Evolutionary conservation across 2,113 vertebrate species (phyloP).

Genomic region (Melanerpes aurifrons): DNA sequence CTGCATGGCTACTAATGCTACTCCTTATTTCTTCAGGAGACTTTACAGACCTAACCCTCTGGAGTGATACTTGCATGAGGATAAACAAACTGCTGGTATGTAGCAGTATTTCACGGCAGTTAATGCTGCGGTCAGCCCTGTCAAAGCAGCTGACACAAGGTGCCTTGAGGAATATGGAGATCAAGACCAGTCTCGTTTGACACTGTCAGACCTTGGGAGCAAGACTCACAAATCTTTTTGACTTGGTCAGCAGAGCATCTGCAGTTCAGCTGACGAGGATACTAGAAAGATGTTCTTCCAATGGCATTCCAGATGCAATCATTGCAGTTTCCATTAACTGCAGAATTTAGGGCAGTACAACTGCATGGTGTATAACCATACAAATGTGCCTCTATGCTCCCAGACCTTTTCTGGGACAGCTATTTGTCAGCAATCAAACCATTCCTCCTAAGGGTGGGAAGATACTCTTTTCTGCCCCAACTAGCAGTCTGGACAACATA

Average conservation of each 20-base stretch:
- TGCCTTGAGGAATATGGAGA: not conserved
- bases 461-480: not conserved
- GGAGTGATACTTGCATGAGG: not conserved
- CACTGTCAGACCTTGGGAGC: not conserved
- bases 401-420: not conserved
- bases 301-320: not conserved
- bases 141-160: not conserved
- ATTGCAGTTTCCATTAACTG: not conserved
- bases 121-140: not conserved
- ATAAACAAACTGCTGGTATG: not conserved
- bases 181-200: not conserved
- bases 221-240: not conserved
- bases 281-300: not conserved
- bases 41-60: not conserved
- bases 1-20: conserved; percentile 45
- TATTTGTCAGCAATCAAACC: not conserved
- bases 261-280: not conserved
- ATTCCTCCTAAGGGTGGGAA: not conserved
- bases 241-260: not conserved
- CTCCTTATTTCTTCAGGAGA: conserved; percentile 34
- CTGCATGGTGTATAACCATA: not conserved
- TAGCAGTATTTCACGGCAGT: not conserved
- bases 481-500: not conserved
- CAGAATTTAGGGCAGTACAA: not conserved
- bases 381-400: fast-evolving